Evolutionary conservation across 2,888 invertebrate genomes (phyloP).

Genomic region (Rhaphigaster nebulosa): DNA sequence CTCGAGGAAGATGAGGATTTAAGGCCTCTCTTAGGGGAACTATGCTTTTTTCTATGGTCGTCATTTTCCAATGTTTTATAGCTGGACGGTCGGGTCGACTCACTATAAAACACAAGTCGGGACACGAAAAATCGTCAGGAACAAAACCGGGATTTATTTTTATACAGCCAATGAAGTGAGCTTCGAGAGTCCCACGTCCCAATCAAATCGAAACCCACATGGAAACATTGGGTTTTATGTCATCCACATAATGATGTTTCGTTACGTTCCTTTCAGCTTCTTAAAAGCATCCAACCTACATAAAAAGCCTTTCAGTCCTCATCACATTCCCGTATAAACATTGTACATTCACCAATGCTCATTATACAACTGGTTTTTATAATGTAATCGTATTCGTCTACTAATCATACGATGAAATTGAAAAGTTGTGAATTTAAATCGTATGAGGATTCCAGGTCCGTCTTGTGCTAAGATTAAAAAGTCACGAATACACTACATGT

Average conservation of each 20-base stretch:
- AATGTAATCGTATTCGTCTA: no score
- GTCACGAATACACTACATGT: no score
- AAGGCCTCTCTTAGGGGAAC: neutral
- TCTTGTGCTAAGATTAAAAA: no score
- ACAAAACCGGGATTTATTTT: neutral
- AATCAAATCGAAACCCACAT: neutral
- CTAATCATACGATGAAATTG: no score
- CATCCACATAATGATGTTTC: neutral
- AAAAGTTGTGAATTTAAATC: no score
- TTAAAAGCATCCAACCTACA: neutral
- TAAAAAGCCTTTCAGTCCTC: no score
- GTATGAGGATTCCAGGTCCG: no score
- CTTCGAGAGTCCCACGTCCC: neutral
- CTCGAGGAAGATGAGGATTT: neutral
- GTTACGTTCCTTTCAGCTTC: neutral
- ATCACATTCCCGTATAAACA: no score
- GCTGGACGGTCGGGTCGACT: neutral
- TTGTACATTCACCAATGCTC: no score
- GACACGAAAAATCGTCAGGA: neutral
- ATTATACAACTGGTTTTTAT: no score
- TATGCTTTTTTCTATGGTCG: constrained; percentile 9
- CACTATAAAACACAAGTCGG: neutral
- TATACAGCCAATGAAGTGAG: neutral
- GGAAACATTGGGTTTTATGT: neutral
- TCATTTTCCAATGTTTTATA: neutral